Evolutionary conservation across 1,140 invertebrate species (phyloP).

Genomic region (Heliconius congener): DNA sequence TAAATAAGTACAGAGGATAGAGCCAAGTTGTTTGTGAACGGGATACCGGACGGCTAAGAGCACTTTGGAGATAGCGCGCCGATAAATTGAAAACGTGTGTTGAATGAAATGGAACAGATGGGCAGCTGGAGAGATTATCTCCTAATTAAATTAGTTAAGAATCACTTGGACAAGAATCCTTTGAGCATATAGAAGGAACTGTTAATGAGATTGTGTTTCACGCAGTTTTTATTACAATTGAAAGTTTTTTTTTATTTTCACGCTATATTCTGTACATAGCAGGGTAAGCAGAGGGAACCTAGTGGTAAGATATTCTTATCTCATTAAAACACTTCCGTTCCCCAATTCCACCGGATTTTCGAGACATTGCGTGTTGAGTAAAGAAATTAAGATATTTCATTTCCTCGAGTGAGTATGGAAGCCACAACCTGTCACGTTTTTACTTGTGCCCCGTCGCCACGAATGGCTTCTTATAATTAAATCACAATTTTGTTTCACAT

Average conservation of each 20-base stretch:
- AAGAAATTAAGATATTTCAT: too few species aligned
- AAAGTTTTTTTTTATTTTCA: background rate
- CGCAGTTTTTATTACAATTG: background rate
- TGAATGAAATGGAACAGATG: constrained; percentile 48
- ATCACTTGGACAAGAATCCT: constrained; percentile 5
- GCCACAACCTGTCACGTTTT: too few species aligned
- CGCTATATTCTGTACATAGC: background rate
- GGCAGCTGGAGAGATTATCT: constrained; percentile 18
- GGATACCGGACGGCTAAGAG: constrained; percentile 39
- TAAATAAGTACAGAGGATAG: background rate
- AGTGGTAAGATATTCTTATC: too few species aligned
- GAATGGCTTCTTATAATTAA: too few species aligned
- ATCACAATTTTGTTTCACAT: too few species aligned
- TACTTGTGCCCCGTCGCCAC: too few species aligned
- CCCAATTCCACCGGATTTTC: too few species aligned
- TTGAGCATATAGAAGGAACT: constrained; percentile 2
- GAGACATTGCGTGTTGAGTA: too few species aligned
- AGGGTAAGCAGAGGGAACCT: too few species aligned
- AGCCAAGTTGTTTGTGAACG: constrained; percentile 15
- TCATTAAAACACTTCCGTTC: too few species aligned
- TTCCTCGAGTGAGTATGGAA: too few species aligned
- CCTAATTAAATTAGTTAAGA: constrained; percentile 30
- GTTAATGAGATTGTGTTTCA: constrained; percentile 4
- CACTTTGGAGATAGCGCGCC: constrained; percentile 48
- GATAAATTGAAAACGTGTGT: constrained; percentile 70